Conservation (phyloP, 2,113 vertebrate genomes). For the Bubo bubo region DNA sequence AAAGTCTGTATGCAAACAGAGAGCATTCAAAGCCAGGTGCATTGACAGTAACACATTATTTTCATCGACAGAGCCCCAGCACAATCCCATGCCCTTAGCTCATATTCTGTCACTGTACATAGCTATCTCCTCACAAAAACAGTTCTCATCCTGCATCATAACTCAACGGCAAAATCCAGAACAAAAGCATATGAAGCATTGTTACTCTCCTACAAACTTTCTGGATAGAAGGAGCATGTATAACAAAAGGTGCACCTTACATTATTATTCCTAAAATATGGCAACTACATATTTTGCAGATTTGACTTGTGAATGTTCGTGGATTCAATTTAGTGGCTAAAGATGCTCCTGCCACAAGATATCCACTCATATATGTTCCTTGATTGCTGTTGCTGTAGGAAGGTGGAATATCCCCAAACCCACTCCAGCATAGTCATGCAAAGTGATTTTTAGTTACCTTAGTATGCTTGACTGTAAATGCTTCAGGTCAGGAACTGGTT, state of each 20-base stretch:
- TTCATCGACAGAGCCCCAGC: not conserved
- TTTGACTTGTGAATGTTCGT: not conserved
- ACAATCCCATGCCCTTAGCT: not conserved
- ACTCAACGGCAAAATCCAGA: not conserved
- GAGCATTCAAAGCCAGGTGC: not conserved
- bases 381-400: not conserved
- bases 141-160: not conserved
- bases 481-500: not conserved
- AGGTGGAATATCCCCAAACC: not conserved
- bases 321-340: not conserved
- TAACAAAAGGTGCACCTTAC: fast-evolving
- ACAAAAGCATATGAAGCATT: not conserved
- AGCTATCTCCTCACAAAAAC: not conserved
- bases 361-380: not conserved
- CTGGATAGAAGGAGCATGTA: not conserved
- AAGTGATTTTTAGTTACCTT: not conserved
- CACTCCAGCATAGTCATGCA: not conserved
- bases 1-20: not conserved
- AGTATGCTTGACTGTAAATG: not conserved
- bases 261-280: not conserved
- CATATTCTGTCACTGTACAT: not conserved
- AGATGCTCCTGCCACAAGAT: not conserved
- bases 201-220: not conserved
- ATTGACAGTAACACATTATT: not conserved
- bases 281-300: not conserved